A percentile compares a stretch with the other conserved stretches of the same genome.
Conservation (phyloP, 2,797 vertebrate species). For the Phrynocephalus vlangalii region DNA sequence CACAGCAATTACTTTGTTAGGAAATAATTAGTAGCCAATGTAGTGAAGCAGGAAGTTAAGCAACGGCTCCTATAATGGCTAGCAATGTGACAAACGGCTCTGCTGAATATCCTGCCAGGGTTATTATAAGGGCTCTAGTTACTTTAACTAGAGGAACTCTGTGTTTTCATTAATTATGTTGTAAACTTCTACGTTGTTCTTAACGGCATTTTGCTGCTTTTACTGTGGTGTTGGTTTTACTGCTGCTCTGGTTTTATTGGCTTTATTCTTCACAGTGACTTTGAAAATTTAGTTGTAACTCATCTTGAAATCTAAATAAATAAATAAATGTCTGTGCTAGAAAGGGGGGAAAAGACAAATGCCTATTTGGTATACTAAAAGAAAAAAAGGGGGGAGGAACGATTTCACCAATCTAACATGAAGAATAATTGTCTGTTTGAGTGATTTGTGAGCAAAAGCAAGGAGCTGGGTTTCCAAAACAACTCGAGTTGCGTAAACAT, state of each 20-base stretch:
- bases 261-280: neutral
- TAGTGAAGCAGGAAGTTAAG: too few relatives aligned
- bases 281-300: neutral
- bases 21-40: too few relatives aligned
- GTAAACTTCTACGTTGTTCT: neutral
- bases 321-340: too few relatives aligned
- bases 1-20: too few relatives aligned
- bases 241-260: neutral
- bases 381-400: neutral
- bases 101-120: slow-evolving; percentile 71
- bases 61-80: too few relatives aligned
- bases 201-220: neutral
- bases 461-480: neutral
- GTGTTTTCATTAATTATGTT: neutral
- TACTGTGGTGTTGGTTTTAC: neutral
- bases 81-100: slow-evolving; percentile 66
- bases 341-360: too few relatives aligned
- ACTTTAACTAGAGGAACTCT: neutral
- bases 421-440: neutral
- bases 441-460: neutral
- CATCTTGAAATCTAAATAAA: neutral
- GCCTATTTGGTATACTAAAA: too few relatives aligned
- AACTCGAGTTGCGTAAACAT: neutral
- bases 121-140: neutral
- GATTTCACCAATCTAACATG: neutral